phyloP scores from a whole-genome alignment of 1,140 invertebrate genomes.

The Dufourea novaeangliae region DNA sequence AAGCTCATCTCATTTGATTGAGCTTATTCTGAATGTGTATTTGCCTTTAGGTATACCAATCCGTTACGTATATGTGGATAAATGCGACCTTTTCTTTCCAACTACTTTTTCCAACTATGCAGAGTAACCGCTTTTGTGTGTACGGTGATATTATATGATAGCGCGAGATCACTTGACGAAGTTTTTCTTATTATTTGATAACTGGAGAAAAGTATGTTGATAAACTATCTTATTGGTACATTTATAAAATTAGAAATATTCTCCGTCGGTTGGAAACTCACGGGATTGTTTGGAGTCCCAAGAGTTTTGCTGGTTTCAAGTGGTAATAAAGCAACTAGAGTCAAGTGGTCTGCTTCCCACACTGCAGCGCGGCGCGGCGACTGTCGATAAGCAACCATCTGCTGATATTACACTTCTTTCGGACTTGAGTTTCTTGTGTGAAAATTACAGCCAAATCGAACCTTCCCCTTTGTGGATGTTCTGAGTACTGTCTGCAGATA shows the following conservation, averaged over 20 bases:
- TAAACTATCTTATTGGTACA: too few relatives aligned
- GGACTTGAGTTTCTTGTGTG: background rate
- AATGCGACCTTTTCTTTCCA: slow-evolving; percentile 54
- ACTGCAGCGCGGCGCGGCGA: slow-evolving; percentile 75
- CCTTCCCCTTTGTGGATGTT: too few relatives aligned
- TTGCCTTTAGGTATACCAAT: slow-evolving; percentile 54
- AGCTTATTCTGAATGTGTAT: slow-evolving; percentile 56
- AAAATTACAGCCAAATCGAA: too few relatives aligned
- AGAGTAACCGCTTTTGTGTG: slow-evolving; percentile 59
- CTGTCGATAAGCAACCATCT: slow-evolving; percentile 26
- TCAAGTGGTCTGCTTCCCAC: slow-evolving; percentile 75
- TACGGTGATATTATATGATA: slow-evolving; percentile 50
- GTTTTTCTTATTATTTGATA: too few relatives aligned
- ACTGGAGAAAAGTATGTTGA: too few relatives aligned
- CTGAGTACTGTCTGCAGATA: slow-evolving; percentile 8
- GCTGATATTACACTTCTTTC: background rate
- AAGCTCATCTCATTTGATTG: slow-evolving; percentile 53
- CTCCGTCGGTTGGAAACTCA: slow-evolving; percentile 15
- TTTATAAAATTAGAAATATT: background rate
- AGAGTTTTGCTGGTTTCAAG: slow-evolving; percentile 3
- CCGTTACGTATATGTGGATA: slow-evolving; percentile 40
- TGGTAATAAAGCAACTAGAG: slow-evolving; percentile 12
- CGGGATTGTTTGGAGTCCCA: background rate
- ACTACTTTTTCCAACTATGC: slow-evolving; percentile 40
- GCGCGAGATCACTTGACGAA: slow-evolving; percentile 79